phyloP scores from a whole-genome alignment of 2,888 invertebrate species.

The Agrenia bidenticulata region DNA sequence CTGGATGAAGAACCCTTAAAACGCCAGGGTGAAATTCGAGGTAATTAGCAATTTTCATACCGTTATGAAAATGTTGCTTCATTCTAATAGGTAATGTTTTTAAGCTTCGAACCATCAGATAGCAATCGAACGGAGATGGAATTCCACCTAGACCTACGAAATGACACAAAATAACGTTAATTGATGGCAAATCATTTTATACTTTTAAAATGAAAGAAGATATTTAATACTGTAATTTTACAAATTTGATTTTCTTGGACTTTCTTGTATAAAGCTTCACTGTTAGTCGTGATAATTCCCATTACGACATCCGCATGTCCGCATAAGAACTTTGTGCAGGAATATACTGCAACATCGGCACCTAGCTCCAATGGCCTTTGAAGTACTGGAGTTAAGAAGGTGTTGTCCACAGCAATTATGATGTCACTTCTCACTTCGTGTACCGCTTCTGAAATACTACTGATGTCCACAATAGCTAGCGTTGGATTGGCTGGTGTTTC shows the following conservation, averaged over 20 bases:
- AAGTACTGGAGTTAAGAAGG: conserved; percentile 54
- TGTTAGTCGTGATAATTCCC: conserved; percentile 61
- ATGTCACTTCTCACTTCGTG: conserved; percentile 55
- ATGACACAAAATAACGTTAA: background rate
- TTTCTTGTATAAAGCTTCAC: conserved; percentile 58
- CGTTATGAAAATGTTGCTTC: conserved; percentile 81
- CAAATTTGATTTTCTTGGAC: conserved; percentile 60
- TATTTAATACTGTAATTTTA: conserved; percentile 51
- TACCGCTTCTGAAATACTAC: conserved; percentile 57
- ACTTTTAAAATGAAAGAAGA: background rate
- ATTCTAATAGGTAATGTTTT: conserved; percentile 91
- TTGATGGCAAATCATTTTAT: background rate
- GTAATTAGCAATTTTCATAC: conserved; percentile 75
- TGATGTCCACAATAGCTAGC: conserved; percentile 62
- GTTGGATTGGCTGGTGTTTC: conserved; percentile 66
- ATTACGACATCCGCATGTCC: conserved; percentile 65
- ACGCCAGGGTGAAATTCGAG: conserved; percentile 78
- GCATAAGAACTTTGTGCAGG: conserved; percentile 66
- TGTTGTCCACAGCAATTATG: conserved; percentile 63
- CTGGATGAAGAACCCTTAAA: conserved; percentile 79
- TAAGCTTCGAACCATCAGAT: conserved; percentile 84
- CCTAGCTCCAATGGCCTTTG: conserved; percentile 62
- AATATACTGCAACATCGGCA: conserved; percentile 64
- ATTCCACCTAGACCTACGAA: conserved; percentile 81
- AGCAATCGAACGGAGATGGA: conserved; percentile 96